Conservation (phyloP, 2,113 vertebrate species). For the Cynopterus brachyotis region DNA sequence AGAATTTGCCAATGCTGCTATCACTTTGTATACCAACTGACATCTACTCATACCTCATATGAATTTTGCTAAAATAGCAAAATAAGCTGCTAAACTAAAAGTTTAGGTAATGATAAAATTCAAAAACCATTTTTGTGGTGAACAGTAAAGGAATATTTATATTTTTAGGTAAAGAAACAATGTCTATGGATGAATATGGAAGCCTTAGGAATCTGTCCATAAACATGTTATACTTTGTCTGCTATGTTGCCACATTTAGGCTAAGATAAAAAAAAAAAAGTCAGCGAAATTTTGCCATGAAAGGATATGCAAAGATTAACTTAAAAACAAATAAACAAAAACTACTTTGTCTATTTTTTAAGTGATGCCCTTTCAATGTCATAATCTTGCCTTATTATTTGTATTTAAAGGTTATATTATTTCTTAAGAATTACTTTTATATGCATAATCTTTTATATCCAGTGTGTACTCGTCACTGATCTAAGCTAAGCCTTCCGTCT, state of each 20-base stretch:
- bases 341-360: neutral
- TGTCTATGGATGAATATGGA: neutral
- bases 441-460: constrained; percentile 6
- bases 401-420: neutral
- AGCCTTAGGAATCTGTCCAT: neutral
- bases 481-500: neutral
- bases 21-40: neutral
- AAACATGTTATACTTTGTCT: neutral
- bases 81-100: neutral
- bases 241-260: neutral
- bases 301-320: neutral
- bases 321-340: neutral
- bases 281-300: neutral
- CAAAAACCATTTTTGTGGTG: constrained; percentile 8
- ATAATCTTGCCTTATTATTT: neutral
- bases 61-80: constrained; percentile 27
- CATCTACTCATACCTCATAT: neutral
- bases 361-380: neutral
- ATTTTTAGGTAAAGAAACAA: constrained; percentile 22
- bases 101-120: constrained; percentile 14
- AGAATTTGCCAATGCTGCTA: neutral
- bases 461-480: neutral
- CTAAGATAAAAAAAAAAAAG: neutral
- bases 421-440: neutral
- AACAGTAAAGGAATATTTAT: neutral